A percentile compares a stretch with the other conserved stretches of the same genome.
Evolutionary conservation across 64 coral and sea anemone species (phyloP).

Genomic region (Stichodactyla mertensii): DNA sequence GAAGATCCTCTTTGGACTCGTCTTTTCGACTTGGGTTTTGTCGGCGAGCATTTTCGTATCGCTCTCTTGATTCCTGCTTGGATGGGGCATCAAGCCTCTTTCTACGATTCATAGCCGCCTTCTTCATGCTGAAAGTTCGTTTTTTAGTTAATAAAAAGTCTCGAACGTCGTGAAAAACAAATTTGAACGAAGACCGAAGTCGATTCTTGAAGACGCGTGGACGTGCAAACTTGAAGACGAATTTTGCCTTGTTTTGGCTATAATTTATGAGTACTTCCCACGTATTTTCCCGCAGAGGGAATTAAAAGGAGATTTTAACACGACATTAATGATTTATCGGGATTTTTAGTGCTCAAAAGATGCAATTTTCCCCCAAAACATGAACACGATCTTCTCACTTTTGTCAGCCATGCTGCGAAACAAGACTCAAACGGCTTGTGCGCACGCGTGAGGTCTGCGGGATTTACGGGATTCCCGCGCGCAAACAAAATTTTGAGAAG

Average conservation of each 20-base stretch:
- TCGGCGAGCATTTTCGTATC: background rate
- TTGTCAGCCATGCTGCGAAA: background rate
- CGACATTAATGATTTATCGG: background rate
- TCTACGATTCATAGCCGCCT: background rate
- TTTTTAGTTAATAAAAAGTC: background rate
- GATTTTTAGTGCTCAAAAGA: background rate
- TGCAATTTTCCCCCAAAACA: background rate
- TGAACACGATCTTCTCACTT: background rate
- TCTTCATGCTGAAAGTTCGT: background rate
- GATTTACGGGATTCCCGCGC: background rate
- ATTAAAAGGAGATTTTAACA: background rate
- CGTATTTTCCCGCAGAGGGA: background rate
- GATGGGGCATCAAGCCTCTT: slow-evolving; percentile 12
- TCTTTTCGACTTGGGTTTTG: background rate
- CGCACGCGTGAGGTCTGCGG: background rate
- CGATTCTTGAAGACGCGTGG: background rate
- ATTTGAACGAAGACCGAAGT: background rate
- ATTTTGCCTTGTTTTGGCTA: background rate
- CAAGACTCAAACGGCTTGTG: background rate
- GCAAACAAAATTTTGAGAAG: background rate
- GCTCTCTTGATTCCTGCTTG: background rate
- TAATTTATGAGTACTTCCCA: background rate
- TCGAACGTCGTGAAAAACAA: background rate
- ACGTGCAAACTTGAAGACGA: background rate
- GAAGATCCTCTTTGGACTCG: background rate